Evolutionary conservation across 2,113 vertebrate species (phyloP), one percentile per base, ranked within the genome.

Genomic region (Leucopternis melanops): DNA sequence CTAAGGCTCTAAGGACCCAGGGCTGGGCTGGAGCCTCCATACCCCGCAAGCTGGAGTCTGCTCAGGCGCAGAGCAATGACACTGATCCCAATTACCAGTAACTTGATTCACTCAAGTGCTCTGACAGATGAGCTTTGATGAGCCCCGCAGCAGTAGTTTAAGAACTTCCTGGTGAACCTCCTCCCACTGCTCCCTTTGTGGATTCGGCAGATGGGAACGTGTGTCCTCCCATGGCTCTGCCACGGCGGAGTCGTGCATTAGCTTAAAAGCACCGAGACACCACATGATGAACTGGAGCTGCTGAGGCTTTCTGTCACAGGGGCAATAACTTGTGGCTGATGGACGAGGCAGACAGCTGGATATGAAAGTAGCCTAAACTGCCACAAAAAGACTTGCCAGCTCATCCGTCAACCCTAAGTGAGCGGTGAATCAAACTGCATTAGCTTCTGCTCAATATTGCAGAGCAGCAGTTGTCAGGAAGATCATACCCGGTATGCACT

Each of bases 301-400:
- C 81, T 49, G 91, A 95, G 84, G 77, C 57, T 92, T 95, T 87
- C 86, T 82, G 91, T 95, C 91, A 84, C 58, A 38, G 44, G 81
- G 70, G 71, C 87, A 96, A 52, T 92, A 95, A 95, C n/a, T 97
- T 93, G 78, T 82, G 49, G 84, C 87, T 96, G 93, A 81, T 91
- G 62, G 66, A 96, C 57, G 34, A 94, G 49, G 90, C 81, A 95
- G 95, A 72, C 73, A 94, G 90, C 84, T 96, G 87, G 90, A 86
- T 93, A 90, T 87, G 90, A 94, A 97, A 93, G 92, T 92, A 93
- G 84, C 84, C 93, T 96, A 92, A 93, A 94, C 87, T 87, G 70
- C 94, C 73, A 94, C 91, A 94, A 70, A 89, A 96, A 90, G 73
- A 82, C 62, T 94, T 94, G 74, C 84, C 78, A 91, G 84, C 77